Conservation (phyloP, 2,888 invertebrate genomes). For the Nebria brevicollis region DNA sequence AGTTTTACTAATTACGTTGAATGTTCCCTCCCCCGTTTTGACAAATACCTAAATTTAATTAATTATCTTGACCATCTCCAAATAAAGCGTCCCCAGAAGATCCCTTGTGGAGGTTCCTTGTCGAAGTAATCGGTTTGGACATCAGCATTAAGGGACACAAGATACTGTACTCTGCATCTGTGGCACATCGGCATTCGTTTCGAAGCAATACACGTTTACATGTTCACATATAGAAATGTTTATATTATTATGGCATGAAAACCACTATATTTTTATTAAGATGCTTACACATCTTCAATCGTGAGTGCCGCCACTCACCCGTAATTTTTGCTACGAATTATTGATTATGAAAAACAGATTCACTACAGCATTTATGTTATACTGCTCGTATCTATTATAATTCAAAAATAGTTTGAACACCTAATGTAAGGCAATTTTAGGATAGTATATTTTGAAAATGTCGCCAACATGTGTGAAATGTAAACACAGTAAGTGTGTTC, state of each 20-base stretch:
- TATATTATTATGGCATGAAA: too few species aligned
- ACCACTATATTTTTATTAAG: too few species aligned
- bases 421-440: background rate
- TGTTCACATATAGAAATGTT: slow-evolving; percentile 9
- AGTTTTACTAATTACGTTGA: slow-evolving; percentile 30
- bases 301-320: too few species aligned
- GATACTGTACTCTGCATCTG: slow-evolving; percentile 18
- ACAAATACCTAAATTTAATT: slow-evolving; percentile 44
- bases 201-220: slow-evolving; percentile 5
- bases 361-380: too few species aligned
- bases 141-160: slow-evolving; percentile 29
- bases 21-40: slow-evolving; percentile 19
- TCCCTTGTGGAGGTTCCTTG: slow-evolving; percentile 25
- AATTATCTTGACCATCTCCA: slow-evolving; percentile 40
- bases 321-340: too few species aligned
- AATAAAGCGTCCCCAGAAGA: slow-evolving; percentile 37
- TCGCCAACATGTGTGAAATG: slow-evolving; percentile 12
- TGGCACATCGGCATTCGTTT: slow-evolving; percentile 30
- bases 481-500: slow-evolving; percentile 24
- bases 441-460: background rate
- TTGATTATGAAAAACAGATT: too few species aligned
- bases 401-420: background rate
- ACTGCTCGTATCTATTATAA: too few species aligned
- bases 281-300: too few species aligned
- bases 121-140: slow-evolving; percentile 40